These are phyloP conservation scores for Antechinus stuartii DNA, from an alignment of 2,113 vertebrate species.

Conservation along the genomic window DNA sequence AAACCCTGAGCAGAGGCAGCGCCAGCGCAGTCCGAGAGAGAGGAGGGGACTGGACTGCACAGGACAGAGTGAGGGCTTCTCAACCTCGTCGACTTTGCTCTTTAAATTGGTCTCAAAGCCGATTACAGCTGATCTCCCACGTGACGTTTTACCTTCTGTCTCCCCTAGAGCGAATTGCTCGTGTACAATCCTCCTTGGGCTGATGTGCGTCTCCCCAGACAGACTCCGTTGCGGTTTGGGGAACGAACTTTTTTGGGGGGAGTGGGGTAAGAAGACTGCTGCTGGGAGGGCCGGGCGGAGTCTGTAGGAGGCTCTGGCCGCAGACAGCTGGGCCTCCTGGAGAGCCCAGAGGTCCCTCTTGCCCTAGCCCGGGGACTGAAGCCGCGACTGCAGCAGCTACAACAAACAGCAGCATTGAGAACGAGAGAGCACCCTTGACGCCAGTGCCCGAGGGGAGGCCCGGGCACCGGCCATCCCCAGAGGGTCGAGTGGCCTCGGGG, in stretches of 20 bases:
- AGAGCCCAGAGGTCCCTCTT: neutral
- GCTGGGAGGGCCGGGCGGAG: neutral
- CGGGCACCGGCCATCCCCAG: neutral
- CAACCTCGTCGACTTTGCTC: conserved; percentile 84
- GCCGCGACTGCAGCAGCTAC: neutral
- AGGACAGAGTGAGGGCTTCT: neutral
- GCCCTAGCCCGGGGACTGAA: neutral
- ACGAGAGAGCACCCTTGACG: too few relatives aligned
- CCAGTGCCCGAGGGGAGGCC: neutral
- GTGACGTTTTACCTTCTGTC: conserved; percentile 86
- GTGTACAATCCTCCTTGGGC: conserved; percentile 55
- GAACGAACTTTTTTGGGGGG: conserved; percentile 24
- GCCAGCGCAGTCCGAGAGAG: neutral
- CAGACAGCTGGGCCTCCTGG: neutral
- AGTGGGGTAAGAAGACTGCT: neutral
- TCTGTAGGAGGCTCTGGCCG: neutral
- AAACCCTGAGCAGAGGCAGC: neutral
- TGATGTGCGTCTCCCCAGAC: conserved; percentile 6
- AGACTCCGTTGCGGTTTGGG: neutral
- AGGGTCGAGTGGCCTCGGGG: neutral
- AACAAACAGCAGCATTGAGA: neutral
- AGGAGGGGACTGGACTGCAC: neutral
- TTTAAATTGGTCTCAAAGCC: conserved; percentile 89
- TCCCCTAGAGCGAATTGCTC: conserved; percentile 76
- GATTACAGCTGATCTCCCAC: conserved; percentile 88